Evolutionary conservation across 2,113 vertebrate species (phyloP), one percentile per base, ranked within the genome.

Genomic region (Ceyx melanurus): DNA sequence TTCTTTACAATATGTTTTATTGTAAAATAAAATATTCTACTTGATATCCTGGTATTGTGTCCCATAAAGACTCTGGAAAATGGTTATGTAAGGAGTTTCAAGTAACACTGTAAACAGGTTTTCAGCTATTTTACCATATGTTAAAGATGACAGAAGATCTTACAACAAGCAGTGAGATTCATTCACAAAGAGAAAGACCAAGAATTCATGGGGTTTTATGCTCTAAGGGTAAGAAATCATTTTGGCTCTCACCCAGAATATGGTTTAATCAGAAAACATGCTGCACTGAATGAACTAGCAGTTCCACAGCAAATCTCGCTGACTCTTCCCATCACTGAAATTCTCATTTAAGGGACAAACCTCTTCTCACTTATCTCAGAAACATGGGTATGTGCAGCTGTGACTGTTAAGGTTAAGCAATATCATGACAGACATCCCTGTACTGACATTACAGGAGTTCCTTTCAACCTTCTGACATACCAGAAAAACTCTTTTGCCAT

Each of bases 61-160:
- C 60, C 58, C n/a, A 66, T 54, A 56, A 85, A 58, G 33, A 33
- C 17, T 82, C 21, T 35, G 28, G 35, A 3, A 93, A 88, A 79
- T 40, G 46, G n/a, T 90, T 95, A 77, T 11, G 11, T 35, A 92
- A 82, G 29, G 48, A 28, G 37, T 22, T 75, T 92, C 33, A 89
- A 76, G 31, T 70, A 51, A 73, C 29, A 66, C 5, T 61, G 43
- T 74, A 90, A 95, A 68, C 56, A 88, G 18, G 58, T 71, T 91
- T 80, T 68, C 67, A 76, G 40, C 66, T 80, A 48, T 88, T 91
- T 68, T 67, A 54, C 73, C 75, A 77, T 71, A 88, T 81, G 89
- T 85, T 96, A 85, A 92, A 84, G 50, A 92, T 77, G 71, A 92
- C 51, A 87, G 89, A 95, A 77, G 51, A 94, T 31, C 68, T 66